Conservation (phyloP, 2,888 invertebrate genomes). For the Steromphala cineraria region DNA sequence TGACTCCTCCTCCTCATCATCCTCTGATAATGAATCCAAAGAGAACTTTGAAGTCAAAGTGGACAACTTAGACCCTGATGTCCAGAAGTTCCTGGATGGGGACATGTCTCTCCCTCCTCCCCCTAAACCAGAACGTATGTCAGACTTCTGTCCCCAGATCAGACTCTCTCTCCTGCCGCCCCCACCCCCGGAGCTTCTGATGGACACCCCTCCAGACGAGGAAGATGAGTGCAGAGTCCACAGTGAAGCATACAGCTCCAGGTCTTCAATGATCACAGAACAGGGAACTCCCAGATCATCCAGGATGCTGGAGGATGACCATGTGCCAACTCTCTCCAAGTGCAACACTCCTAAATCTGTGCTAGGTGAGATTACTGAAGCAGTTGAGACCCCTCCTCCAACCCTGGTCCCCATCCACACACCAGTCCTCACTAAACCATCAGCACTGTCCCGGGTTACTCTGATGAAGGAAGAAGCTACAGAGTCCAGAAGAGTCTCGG, state of each 20-base stretch:
- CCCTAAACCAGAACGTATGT: not conserved
- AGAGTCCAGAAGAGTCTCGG: not conserved
- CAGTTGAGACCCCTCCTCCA: conserved; percentile 6
- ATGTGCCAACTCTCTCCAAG: not conserved
- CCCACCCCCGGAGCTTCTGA: conserved; percentile 1
- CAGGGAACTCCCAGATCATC: conserved; percentile 1
- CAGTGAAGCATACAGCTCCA: not conserved
- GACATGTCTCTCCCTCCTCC: not conserved
- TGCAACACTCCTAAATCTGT: not conserved
- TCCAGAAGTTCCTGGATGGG: not conserved
- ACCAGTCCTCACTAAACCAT: not conserved
- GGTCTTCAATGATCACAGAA: not conserved
- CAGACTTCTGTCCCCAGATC: not conserved
- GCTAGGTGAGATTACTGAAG: not conserved
- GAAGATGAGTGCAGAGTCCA: not conserved
- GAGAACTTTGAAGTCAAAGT: not conserved
- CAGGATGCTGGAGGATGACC: not conserved
- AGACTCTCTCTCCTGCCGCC: conserved; percentile 8
- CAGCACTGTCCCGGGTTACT: not conserved
- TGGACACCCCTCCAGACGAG: not conserved
- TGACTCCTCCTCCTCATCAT: not conserved
- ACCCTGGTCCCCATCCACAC: not conserved
- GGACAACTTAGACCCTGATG: not conserved
- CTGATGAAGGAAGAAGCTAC: not conserved
- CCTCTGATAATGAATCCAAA: not conserved